Conservation (phyloP, 2,797 vertebrate species). For the Argentina silus region DNA sequence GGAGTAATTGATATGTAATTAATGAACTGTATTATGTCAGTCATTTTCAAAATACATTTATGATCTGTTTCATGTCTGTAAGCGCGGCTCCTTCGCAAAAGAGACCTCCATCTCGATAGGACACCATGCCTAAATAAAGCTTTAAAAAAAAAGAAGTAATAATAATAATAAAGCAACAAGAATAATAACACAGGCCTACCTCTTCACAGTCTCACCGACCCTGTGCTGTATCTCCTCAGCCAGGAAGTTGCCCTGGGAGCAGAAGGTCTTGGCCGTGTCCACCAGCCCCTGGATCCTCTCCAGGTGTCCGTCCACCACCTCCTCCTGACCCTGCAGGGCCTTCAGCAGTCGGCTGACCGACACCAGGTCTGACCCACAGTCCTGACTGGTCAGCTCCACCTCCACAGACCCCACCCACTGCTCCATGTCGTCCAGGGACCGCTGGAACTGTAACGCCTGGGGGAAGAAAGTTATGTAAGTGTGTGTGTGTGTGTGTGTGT, state of each 20-base stretch:
- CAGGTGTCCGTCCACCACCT: slow-evolving; percentile 75
- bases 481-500: no score
- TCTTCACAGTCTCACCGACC: slow-evolving; percentile 77
- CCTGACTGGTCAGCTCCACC: slow-evolving; percentile 70
- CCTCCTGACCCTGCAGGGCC: slow-evolving; percentile 82
- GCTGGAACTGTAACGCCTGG: slow-evolving; percentile 84
- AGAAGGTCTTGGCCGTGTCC: slow-evolving; percentile 73
- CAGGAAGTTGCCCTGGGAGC: slow-evolving; percentile 81
- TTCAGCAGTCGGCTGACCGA: slow-evolving; percentile 80
- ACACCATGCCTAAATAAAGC: no score
- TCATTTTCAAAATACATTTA: no score
- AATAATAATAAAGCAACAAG: no score
- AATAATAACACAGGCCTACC: slow-evolving; percentile 69
- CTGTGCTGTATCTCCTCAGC: slow-evolving; percentile 80
- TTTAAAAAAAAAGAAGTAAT: no score
- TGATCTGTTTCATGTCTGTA: no score
- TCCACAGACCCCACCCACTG: slow-evolving; percentile 81
- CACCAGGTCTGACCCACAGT: slow-evolving; percentile 71
- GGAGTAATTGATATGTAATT: no score
- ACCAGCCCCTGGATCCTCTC: slow-evolving; percentile 74
- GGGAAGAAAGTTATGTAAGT: not conserved
- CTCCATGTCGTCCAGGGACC: slow-evolving; percentile 80
- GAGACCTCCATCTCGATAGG: no score
- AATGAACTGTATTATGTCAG: no score
- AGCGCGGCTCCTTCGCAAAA: no score